Evolutionary conservation across 2,888 invertebrate species (phyloP).

Genomic region (Drosophila putrida): DNA sequence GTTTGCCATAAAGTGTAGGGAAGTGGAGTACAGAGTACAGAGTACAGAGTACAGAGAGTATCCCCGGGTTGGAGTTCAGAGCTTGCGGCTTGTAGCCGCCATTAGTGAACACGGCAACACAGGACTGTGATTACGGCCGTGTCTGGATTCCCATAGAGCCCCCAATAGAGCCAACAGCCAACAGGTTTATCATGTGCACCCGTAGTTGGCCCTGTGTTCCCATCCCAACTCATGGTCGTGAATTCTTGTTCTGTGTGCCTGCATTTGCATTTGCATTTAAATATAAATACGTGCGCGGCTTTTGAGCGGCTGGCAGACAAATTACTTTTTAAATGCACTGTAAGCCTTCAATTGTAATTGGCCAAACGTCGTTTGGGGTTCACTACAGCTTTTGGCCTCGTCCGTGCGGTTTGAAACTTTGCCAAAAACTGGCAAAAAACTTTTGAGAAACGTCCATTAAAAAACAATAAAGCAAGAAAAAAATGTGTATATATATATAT

Average conservation of each 20-base stretch:
- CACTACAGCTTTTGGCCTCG: slow-evolving; percentile 29
- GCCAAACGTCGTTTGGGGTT: slow-evolving; percentile 44
- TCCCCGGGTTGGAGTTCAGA: slow-evolving; percentile 45
- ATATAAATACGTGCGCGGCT: slow-evolving; percentile 84
- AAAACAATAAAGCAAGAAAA: slow-evolving; percentile 70
- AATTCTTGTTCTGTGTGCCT: slow-evolving; percentile 17
- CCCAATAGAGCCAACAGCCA: slow-evolving; percentile 43
- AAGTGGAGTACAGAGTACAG: neutral
- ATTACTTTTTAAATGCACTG: slow-evolving; percentile 85
- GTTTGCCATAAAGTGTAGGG: slow-evolving; percentile 32
- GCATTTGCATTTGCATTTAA: slow-evolving; percentile 81
- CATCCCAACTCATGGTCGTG: slow-evolving; percentile 10
- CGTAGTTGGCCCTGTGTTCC: neutral
- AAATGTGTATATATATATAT: slow-evolving; percentile 23
- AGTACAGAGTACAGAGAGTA: neutral
- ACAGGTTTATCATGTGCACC: slow-evolving; percentile 63
- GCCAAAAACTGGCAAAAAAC: slow-evolving; percentile 61
- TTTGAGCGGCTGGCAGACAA: slow-evolving; percentile 83
- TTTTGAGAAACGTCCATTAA: slow-evolving; percentile 74
- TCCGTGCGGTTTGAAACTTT: slow-evolving; percentile 71
- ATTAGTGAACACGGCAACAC: slow-evolving; percentile 83
- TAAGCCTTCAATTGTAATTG: slow-evolving; percentile 81
- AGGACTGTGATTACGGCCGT: slow-evolving; percentile 66
- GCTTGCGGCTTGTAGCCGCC: slow-evolving; percentile 84
- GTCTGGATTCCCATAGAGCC: too few relatives aligned